These are phyloP conservation scores for Rhagologus leucostigma DNA, from an alignment of 2,113 vertebrate species.

Conservation along the genomic window DNA sequence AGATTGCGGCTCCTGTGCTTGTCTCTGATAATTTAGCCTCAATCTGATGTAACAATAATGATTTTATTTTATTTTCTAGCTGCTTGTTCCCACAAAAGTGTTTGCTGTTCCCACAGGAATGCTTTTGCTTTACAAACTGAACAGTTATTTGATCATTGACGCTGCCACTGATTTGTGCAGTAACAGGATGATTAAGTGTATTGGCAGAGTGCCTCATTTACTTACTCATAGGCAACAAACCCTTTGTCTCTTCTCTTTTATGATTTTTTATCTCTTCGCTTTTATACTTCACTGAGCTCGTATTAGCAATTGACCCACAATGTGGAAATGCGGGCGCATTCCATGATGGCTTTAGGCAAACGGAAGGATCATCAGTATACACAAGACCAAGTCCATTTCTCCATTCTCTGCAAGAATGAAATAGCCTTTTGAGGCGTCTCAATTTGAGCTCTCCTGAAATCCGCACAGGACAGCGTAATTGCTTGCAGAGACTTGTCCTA, in stretches of 20 bases:
- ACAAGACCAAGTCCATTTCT: background rate
- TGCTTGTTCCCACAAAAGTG: background rate
- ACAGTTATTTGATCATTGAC: constrained; percentile 1
- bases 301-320: constrained; percentile 23
- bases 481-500: constrained; percentile 24
- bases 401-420: background rate
- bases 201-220: constrained; percentile 43
- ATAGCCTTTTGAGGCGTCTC: constrained; percentile 18
- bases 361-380: background rate
- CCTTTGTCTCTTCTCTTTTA: background rate
- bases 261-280: background rate
- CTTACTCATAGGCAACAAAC: constrained; percentile 16
- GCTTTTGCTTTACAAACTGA: constrained; percentile 15
- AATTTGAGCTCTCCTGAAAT: background rate
- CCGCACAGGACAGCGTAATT: background rate
- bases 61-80: background rate
- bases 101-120: constrained; percentile 1
- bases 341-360: background rate
- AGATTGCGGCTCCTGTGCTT: background rate
- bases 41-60: background rate
- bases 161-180: constrained; percentile 22
- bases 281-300: background rate
- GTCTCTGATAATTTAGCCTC: constrained; percentile 30
- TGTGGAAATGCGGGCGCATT: background rate
- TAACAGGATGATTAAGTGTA: constrained; percentile 35